Percentiles rank a stretch among this genome's conserved stretches.
phyloP scores from a whole-genome alignment of 2,113 vertebrate species.

The Grantiella picta region DNA sequence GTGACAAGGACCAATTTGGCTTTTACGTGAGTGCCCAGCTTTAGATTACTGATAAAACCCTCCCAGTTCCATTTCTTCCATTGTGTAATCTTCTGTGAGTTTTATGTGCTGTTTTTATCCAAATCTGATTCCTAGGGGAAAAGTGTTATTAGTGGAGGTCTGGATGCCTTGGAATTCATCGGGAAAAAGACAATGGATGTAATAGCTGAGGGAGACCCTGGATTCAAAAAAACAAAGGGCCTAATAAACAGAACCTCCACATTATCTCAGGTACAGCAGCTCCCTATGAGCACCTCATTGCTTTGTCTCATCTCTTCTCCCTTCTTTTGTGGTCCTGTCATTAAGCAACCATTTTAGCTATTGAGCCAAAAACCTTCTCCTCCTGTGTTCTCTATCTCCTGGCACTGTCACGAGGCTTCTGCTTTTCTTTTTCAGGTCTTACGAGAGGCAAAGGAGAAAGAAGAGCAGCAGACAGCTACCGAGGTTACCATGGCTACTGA shows the following conservation, averaged over 20 bases:
- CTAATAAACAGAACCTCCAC: constrained; percentile 87
- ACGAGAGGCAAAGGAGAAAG: constrained; percentile 92
- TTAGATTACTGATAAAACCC: background rate
- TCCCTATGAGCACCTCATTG: background rate
- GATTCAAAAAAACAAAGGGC: constrained; percentile 94
- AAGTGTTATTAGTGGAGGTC: constrained; percentile 86
- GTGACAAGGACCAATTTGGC: background rate
- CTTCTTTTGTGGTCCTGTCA: background rate
- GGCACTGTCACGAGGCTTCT: background rate
- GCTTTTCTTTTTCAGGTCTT: constrained; percentile 81
- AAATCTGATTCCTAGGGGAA: constrained; percentile 80
- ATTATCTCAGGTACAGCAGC: constrained; percentile 84
- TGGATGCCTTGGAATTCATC: constrained; percentile 97
- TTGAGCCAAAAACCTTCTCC: background rate
- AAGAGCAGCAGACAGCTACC: constrained; percentile 80
- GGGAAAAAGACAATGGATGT: constrained; percentile 99
- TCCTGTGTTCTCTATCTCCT: background rate
- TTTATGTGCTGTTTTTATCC: background rate
- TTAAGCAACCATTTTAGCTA: background rate
- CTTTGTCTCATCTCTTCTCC: background rate
- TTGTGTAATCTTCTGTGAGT: background rate
- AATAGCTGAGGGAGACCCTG: constrained; percentile 95
- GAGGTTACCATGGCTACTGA: constrained; percentile 73
- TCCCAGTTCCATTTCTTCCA: background rate
- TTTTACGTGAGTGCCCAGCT: background rate